Evolutionary conservation across 2,888 invertebrate genomes (phyloP), one percentile per base, ranked within the genome.

Genomic region (Microplitis deprimator): DNA sequence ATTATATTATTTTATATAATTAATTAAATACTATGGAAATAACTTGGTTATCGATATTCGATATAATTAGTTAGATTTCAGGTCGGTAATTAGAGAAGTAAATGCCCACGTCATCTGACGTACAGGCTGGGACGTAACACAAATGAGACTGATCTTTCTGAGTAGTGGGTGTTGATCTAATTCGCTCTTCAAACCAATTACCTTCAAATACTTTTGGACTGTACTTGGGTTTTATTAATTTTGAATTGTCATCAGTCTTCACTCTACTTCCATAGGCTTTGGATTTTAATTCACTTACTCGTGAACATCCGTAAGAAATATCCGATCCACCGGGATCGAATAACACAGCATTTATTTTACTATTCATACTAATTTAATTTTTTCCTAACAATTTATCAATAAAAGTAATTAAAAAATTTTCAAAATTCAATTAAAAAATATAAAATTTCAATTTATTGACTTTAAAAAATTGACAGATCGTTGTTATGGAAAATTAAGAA

Each of bases 101-200:
- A n/a, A n/a, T n/a, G n/a, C n/a, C n/a, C n/a, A n/a, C n/a, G n/a
- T n/a, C n/a, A n/a, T n/a, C n/a, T n/a, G n/a, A n/a, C n/a, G n/a
- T n/a, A n/a, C n/a, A n/a, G n/a, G n/a, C n/a, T n/a, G n/a, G n/a
- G n/a, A n/a, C n/a, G n/a, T n/a, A n/a, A n/a, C n/a, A n/a, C n/a
- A n/a, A n/a, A 73, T 83, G 76, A 73, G 62, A 20, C 5, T 16
- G 7, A 62, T 62, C n/a, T 62, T 62, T 16, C 4, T 83, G 70
- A 6, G 17, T 13, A 10, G 70, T n/a, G 5, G 78, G 77, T 39
- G 50, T 68, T 70, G 29, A 40, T 64, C 65, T 50, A 17, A 74
- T 71, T 59, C 81, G 81, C 40, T 81, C 81, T 20, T 86, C 85
- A 68, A 82, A 80, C 85, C 85, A 85, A 82, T 85, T 84, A 16